These are phyloP conservation scores for Gasterosteus aculeatus DNA, from an alignment of 2,113 vertebrate genomes.

Conservation along the genomic window DNA sequence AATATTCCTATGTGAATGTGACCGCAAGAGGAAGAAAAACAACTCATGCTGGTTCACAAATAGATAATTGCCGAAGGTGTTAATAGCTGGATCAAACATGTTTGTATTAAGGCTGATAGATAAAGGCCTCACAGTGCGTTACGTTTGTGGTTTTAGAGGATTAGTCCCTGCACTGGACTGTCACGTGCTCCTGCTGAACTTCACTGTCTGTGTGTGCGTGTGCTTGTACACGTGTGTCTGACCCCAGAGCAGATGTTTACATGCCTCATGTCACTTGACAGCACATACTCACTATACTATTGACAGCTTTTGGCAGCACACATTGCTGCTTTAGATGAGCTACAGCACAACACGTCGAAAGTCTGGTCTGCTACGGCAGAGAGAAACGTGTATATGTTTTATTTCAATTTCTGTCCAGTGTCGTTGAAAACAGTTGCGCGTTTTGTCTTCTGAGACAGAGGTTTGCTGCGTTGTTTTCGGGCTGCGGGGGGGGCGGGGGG, in stretches of 20 bases:
- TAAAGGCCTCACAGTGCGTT: constrained; percentile 56
- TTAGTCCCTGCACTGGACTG: constrained; percentile 52
- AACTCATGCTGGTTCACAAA: neutral
- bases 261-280: constrained; percentile 26
- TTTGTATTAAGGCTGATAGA: constrained; percentile 67
- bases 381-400: no score
- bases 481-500: constrained; percentile 21
- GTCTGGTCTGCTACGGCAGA: neutral
- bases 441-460: no score
- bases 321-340: neutral
- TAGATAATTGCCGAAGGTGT: constrained; percentile 53
- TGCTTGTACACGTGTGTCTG: constrained; percentile 31
- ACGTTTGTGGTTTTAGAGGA: constrained; percentile 65
- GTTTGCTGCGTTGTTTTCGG: constrained; percentile 47
- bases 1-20: neutral
- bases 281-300: constrained; percentile 26
- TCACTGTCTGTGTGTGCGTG: neutral
- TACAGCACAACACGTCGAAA: constrained; percentile 11
- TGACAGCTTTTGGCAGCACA: constrained; percentile 22
- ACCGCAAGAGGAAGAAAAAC: neutral
- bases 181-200: constrained; percentile 33
- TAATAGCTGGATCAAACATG: constrained; percentile 61
- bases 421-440: no score
- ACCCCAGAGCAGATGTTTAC: constrained; percentile 48
- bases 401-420: no score